phyloP scores from a whole-genome alignment of 2,888 invertebrate genomes.

The Serrognathus titanus region DNA sequence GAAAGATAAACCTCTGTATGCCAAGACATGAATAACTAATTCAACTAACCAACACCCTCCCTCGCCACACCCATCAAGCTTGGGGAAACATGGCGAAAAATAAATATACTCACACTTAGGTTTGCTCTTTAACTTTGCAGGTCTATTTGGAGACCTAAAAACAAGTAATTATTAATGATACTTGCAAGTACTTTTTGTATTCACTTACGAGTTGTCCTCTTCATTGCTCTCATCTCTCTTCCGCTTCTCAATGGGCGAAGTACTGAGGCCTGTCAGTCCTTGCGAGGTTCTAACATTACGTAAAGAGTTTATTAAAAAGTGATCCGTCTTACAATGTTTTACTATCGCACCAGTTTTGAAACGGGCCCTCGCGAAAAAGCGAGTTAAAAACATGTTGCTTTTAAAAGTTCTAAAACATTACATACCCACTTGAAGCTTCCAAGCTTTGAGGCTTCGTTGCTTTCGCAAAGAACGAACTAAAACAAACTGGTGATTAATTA shows the following conservation, averaged over 20 bases:
- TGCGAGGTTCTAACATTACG: slow-evolving; percentile 1
- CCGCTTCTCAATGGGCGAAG: slow-evolving; percentile 24
- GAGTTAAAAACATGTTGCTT: slow-evolving; percentile 16
- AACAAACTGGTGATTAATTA: slow-evolving; percentile 7
- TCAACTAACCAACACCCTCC: too few relatives aligned
- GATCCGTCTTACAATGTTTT: not conserved
- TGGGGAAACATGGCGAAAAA: too few relatives aligned
- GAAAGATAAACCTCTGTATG: too few relatives aligned
- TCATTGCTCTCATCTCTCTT: slow-evolving; percentile 10
- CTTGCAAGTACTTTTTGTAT: too few relatives aligned
- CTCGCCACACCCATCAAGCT: too few relatives aligned
- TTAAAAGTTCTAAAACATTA: slow-evolving; percentile 15
- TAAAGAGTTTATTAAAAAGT: slow-evolving; percentile 3
- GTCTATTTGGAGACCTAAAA: too few relatives aligned
- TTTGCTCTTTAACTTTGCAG: too few relatives aligned
- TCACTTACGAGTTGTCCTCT: slow-evolving; percentile 2
- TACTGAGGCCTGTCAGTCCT: not conserved
- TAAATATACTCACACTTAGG: too few relatives aligned
- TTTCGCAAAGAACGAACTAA: slow-evolving; percentile 49
- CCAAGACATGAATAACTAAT: too few relatives aligned
- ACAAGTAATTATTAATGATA: too few relatives aligned
- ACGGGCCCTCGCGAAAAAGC: not conserved
- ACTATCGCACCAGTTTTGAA: not conserved
- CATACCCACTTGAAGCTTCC: slow-evolving; percentile 25
- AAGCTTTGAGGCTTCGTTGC: slow-evolving; percentile 27